Evolutionary conservation across 1,140 invertebrate species (phyloP), one percentile per base, ranked within the genome.

Genomic region (Megathymus violae): DNA sequence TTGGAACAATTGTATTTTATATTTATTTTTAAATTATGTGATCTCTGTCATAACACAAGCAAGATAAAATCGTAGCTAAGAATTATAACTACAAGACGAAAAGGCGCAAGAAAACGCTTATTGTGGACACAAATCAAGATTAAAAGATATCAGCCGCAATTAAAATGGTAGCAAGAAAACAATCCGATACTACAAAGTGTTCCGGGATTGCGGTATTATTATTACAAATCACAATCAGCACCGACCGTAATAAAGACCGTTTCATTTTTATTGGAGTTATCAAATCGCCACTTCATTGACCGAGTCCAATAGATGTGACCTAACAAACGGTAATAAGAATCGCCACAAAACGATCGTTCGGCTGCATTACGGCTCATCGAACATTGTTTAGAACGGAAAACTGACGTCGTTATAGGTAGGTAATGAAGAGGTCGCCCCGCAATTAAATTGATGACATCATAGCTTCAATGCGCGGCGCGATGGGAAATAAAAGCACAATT

Each of bases 361-460:
- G 22, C 0, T 27, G 22, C 19, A 22, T 19, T 47, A 17, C 11
- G 44, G 9, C 19, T 25, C 44, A 47, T 47, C 44, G 43, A 44
- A 44, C 11, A 44, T 19, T n/a, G n/a, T n/a, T n/a, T n/a, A n/a
- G n/a, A n/a, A n/a, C n/a, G n/a, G n/a, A n/a, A n/a, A n/a, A n/a
- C n/a, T 17, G 27, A 58, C 47, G 36, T 40, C 25, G 54, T 71
- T 78, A 81, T 77, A 76, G 67, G 72, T 83, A 74, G 66, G 69
- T 84, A 89, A 87, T 80, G 76, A 83, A 81, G 77, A 78, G 71
- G 78, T 48, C 72, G 68, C n/a, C n/a, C 51, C 77, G 70, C 78
- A 87, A 88, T 89, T 86, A 88, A 82, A 85, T 80, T 77, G 80
- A 87, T 85, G 85, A 88, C 82, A 84, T 87, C 85, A 88, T 82